Percentiles rank a stretch among this genome's conserved stretches.
Evolutionary conservation across 2,888 invertebrate species (phyloP).

Genomic region (Andrena marginata): DNA sequence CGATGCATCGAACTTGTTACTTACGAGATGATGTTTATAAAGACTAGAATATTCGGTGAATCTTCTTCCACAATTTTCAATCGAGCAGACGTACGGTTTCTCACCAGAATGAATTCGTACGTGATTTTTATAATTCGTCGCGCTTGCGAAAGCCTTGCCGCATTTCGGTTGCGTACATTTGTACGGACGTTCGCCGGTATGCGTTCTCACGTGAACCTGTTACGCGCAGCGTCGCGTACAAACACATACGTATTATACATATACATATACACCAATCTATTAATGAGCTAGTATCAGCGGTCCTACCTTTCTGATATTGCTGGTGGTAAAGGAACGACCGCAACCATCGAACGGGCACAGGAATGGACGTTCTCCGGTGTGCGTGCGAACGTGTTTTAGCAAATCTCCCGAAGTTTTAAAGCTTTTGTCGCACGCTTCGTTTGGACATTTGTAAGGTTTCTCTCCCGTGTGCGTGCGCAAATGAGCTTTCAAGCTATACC

Average conservation of each 20-base stretch:
- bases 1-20: constrained; percentile 14
- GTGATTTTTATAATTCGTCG: constrained; percentile 90
- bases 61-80: constrained; percentile 88
- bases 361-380: constrained; percentile 86
- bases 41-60: constrained; percentile 90
- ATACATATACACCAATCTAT: not conserved
- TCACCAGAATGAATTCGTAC: constrained; percentile 90
- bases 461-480: constrained; percentile 87
- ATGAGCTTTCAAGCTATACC: constrained; percentile 87
- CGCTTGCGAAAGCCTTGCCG: constrained; percentile 89
- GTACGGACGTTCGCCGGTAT: constrained; percentile 90
- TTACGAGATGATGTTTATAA: constrained; percentile 87
- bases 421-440: constrained; percentile 86
- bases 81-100: constrained; percentile 88
- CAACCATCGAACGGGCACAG: constrained; percentile 86
- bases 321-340: constrained; percentile 89
- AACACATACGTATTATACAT: too few species aligned
- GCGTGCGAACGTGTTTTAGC: constrained; percentile 87
- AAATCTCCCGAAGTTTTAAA: constrained; percentile 88
- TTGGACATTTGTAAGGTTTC: constrained; percentile 87
- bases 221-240: not conserved
- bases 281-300: too few species aligned
- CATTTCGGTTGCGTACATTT: constrained; percentile 87
- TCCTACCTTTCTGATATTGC: constrained; percentile 88
- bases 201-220: constrained; percentile 88